These are phyloP conservation scores for Pitangus sulphuratus DNA, from an alignment of 2,797 vertebrate genomes.

Conservation along the genomic window DNA sequence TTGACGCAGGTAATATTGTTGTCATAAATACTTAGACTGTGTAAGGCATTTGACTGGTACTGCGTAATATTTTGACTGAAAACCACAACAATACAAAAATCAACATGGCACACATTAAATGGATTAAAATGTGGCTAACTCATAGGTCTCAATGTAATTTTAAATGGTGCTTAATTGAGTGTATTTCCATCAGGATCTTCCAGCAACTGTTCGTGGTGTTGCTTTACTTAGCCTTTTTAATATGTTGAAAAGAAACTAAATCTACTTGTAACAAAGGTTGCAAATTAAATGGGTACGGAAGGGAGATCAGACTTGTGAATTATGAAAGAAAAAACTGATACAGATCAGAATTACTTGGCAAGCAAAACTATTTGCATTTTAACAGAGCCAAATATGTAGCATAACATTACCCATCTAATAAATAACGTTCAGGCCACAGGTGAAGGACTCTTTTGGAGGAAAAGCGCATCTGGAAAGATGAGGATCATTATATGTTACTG, in stretches of 20 bases:
- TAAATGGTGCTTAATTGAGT: slow-evolving; percentile 42
- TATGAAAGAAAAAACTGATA: not conserved
- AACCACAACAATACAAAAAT: slow-evolving; percentile 29
- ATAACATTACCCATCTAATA: not conserved
- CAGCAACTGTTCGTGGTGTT: not conserved
- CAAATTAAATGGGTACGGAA: not conserved
- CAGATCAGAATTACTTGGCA: not conserved
- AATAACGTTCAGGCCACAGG: not conserved
- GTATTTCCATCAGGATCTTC: slow-evolving; percentile 13
- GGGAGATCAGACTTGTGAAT: not conserved
- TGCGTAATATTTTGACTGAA: slow-evolving; percentile 37
- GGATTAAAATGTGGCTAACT: slow-evolving; percentile 46
- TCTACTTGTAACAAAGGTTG: not conserved
- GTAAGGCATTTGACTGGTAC: slow-evolving; percentile 62
- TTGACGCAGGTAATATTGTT: slow-evolving; percentile 26
- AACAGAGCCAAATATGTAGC: not conserved
- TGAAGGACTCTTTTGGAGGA: not conserved
- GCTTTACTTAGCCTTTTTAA: slow-evolving; percentile 9
- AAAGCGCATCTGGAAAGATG: not conserved
- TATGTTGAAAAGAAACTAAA: slow-evolving; percentile 3
- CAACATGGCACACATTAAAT: slow-evolving; percentile 63
- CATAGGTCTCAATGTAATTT: slow-evolving; percentile 61
- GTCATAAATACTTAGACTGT: slow-evolving; percentile 51
- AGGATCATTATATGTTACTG: accelerated
- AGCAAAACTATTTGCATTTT: not conserved